These are phyloP conservation scores for Nezara viridula DNA, from an alignment of 2,888 invertebrate genomes.

Conservation along the genomic window DNA sequence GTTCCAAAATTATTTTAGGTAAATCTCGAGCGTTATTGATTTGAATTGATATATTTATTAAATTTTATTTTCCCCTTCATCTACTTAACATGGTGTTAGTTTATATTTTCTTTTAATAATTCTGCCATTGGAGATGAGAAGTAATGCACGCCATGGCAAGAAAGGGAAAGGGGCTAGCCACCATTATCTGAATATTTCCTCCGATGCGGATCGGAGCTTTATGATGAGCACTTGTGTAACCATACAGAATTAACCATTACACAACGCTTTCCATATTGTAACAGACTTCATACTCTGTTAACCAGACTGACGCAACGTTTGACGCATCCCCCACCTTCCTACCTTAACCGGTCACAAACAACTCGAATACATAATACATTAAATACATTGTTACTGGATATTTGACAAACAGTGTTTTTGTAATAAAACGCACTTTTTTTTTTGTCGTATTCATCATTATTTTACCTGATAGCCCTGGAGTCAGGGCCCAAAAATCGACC, in stretches of 20 bases:
- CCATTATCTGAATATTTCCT: conserved; percentile 50
- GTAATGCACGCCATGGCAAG: not conserved
- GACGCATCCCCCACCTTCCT: conserved; percentile 55
- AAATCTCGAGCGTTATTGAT: no score
- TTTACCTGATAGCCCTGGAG: no score
- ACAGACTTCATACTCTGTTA: conserved; percentile 65
- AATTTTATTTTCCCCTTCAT: no score
- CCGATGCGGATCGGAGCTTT: conserved; percentile 54
- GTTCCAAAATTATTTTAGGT: no score
- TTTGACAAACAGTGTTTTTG: not conserved
- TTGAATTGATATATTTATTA: no score
- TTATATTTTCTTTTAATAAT: not conserved
- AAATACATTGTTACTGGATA: not conserved
- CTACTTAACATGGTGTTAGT: no score
- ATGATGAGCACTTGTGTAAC: conserved; percentile 63
- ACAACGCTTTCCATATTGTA: conserved; percentile 64
- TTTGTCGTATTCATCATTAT: no score
- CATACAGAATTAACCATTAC: conserved; percentile 63
- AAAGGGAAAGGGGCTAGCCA: conserved; percentile 38
- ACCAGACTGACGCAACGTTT: conserved; percentile 51
- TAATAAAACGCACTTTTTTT: no score
- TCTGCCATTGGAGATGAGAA: not conserved
- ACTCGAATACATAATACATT: not conserved
- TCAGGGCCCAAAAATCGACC: no score
- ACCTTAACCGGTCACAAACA: not conserved